Base-by-base conservation (phyloP, 2,113 vertebrate genomes). In the Taxidea taxus region DNA sequence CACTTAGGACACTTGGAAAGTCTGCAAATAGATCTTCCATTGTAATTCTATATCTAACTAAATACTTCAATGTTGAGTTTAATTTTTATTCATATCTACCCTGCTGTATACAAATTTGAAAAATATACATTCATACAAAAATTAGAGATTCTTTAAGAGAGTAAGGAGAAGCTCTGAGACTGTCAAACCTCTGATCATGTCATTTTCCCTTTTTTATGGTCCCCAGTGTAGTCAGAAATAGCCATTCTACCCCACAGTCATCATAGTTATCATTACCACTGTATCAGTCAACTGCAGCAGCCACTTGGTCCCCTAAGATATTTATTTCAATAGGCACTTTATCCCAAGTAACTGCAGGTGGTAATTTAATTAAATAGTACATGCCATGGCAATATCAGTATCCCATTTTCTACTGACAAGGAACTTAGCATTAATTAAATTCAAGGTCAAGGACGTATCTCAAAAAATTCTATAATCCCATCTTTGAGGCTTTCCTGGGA, bases 381-480 rank as follows among this genome's bases (percentile, higher is more conserved):
- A 29, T 64, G 8, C 27, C 31, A 62, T 87, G 47, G 39, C 34
- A 42, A 34, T 84, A 68, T 88, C 39, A 75, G 23, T 74, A 85
- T 62, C 66, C 25, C 54, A 74, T 93, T 96, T 87, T 90, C 54
- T 94, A 80, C 42, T 90, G 47, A 80, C 34, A 87, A 56, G 23
- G 68, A 95, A 62, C 31, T 84, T 56, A 56, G 23, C 42, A 47
- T 91, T 78, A 91, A 93, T 83, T 90, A 95, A 90, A 27, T 87
- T 95, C 80, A 87, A 97, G 74, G 64, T 90, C 81, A 96, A 94
- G 66, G 80, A 42, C 20, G 18, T 42, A 84, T 75, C 12, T 84
- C 54, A 89, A 97, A 62, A 29, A 83, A 94, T 81, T 78, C n/a
- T 68, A 84, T 92, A 89, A 92, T 94, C 68, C 12, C n/a, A 58